A percentile compares a stretch with the other conserved stretches of the same genome.
phyloP scores from a whole-genome alignment of 2,888 invertebrate species.

The Drosophila atripex region DNA sequence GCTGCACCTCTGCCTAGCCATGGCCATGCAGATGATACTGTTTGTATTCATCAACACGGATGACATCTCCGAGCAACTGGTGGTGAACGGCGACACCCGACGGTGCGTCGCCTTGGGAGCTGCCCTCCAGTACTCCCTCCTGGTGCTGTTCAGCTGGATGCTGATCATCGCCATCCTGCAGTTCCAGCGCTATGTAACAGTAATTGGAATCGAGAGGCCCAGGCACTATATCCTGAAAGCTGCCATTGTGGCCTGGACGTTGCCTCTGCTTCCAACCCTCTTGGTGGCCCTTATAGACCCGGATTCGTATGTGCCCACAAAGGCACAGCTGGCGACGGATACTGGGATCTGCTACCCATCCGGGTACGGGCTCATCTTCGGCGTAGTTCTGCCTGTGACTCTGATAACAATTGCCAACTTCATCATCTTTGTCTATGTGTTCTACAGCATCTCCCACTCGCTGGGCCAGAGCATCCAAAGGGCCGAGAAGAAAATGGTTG shows the following conservation, averaged over 20 bases:
- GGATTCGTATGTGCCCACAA: slow-evolving; percentile 84
- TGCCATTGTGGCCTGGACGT: slow-evolving; percentile 87
- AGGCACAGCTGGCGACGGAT: slow-evolving; percentile 65
- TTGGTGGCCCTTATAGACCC: slow-evolving; percentile 84
- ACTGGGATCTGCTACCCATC: slow-evolving; percentile 85
- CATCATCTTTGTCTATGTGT: slow-evolving; percentile 85
- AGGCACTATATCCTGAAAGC: slow-evolving; percentile 87
- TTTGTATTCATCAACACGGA: slow-evolving; percentile 81
- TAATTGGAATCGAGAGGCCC: slow-evolving; percentile 86
- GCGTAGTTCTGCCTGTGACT: slow-evolving; percentile 85
- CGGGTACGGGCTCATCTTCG: slow-evolving; percentile 84
- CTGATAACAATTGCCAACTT: slow-evolving; percentile 85
- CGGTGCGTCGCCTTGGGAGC: slow-evolving; percentile 86
- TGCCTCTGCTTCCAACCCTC: slow-evolving; percentile 85
- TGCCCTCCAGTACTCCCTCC: slow-evolving; percentile 87
- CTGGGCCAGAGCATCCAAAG: slow-evolving; percentile 81
- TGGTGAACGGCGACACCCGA: slow-evolving; percentile 21
- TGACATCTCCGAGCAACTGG: slow-evolving; percentile 71
- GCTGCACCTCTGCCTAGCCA: slow-evolving; percentile 87
- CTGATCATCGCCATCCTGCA: slow-evolving; percentile 88
- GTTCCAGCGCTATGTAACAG: slow-evolving; percentile 88
- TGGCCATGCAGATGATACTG: slow-evolving; percentile 86
- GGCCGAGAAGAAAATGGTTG: slow-evolving; percentile 62
- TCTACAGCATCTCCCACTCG: slow-evolving; percentile 83
- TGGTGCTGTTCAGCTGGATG: slow-evolving; percentile 90